Evolutionary conservation across 2,113 vertebrate species (phyloP), one percentile per base, ranked within the genome.

Genomic region (Tragelaphus buxtoni): DNA sequence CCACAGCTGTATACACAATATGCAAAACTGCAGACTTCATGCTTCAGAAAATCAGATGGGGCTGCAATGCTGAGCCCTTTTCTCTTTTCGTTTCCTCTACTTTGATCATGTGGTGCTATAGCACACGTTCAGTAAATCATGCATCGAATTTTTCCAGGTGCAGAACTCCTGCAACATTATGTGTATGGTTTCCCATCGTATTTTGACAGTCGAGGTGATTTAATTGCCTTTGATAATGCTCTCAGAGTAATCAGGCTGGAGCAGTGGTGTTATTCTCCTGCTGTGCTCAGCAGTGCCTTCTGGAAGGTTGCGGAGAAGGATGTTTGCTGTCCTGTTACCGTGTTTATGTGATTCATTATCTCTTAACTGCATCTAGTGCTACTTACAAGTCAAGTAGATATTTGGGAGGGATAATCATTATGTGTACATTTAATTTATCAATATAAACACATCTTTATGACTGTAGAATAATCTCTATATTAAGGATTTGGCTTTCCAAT

Each of bases 151-250:
- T 95, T 81, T 96, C 47, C 81, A 92, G 79, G 91, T 35, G 77
- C 86, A 91, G n/a, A 83, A 26, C 56, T 93, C 60, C 60, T 84
- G 17, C 32, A 80, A 96, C 65, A 24, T 49, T 5, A 2, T 39
- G 63, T 18, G 39, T 74, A 22, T 28, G 12, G 0, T 58, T 97
- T 87, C 92, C 55, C 83, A 72, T 39, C 58, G 0, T 76, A 63
- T 95, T 97, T 98, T 97, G 97, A 94, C 90, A 65, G 94, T 69
- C 26, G 18, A 84, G 9, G 65, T 77, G 39, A 88, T 93, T 98
- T 97, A 96, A 97, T 97, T 97, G 84, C 60, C 45, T 87, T 85
- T 80, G 82, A 88, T 14, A 0, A 0, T 97, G 95, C 90, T 94
- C 28, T 94, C 69, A 88, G 87, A 79, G 90, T 97, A 88, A 95